phyloP scores from a whole-genome alignment of 2,888 invertebrate genomes.

The Leptopilina drosophilae region DNA sequence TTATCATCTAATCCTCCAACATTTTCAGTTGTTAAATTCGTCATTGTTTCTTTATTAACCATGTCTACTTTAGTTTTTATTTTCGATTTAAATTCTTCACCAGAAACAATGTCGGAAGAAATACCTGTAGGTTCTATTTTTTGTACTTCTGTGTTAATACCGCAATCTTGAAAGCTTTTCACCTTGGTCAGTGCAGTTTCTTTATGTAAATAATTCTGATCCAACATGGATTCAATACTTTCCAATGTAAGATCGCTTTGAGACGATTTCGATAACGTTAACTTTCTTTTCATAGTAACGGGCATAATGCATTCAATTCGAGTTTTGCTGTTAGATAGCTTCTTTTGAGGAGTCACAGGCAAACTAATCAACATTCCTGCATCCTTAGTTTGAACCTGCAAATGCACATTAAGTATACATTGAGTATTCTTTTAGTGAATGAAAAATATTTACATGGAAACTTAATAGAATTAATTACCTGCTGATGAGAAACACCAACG shows the following conservation, averaged over 20 bases:
- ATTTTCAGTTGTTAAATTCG: conserved; percentile 73
- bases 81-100: conserved; percentile 60
- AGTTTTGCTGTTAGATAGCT: conserved; percentile 52
- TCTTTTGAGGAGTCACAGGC: conserved; percentile 16
- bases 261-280: conserved; percentile 50
- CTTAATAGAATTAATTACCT: conserved; percentile 57
- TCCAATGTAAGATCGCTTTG: conserved; percentile 44
- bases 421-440: too few species aligned
- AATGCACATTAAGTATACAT: conserved; percentile 17
- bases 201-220: conserved; percentile 45
- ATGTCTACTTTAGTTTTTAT: conserved; percentile 51
- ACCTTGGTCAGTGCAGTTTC: conserved; percentile 43
- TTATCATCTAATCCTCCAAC: conserved; percentile 65
- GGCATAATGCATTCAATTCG: conserved; percentile 58
- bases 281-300: conserved; percentile 31
- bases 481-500: conserved; percentile 80
- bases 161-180: conserved; percentile 58
- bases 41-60: conserved; percentile 61
- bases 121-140: conserved; percentile 44
- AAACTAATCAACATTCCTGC: conserved; percentile 69
- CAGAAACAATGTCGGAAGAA: neutral
- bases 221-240: conserved; percentile 21
- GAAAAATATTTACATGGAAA: too few species aligned
- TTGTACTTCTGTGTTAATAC: conserved; percentile 61
- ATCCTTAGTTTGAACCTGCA: conserved; percentile 70